These are phyloP conservation scores for Megalops cyprinoides DNA, from an alignment of 2,797 vertebrate genomes.

Conservation along the genomic window DNA sequence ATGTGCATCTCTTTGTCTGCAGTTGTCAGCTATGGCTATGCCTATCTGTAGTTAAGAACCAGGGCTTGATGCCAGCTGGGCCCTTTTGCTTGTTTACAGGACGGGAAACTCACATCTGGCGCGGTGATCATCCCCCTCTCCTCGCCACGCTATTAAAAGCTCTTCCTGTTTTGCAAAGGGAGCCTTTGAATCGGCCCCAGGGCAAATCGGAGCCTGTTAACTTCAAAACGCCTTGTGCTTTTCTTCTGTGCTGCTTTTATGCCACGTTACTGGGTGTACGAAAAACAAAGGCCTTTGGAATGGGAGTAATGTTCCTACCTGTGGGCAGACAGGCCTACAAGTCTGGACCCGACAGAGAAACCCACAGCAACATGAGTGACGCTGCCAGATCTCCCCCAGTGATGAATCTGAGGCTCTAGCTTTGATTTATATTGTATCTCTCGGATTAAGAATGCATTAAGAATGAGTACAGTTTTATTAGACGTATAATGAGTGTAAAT, in stretches of 20 bases:
- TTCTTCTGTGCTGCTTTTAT: not conserved
- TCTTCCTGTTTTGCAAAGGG: slow-evolving; percentile 15
- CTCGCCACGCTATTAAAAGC: not conserved
- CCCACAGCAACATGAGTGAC: not conserved
- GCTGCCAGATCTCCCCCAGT: not conserved
- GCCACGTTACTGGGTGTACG: not conserved
- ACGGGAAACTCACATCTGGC: slow-evolving; percentile 30
- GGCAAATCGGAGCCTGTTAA: slow-evolving; percentile 5
- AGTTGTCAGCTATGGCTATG: too few relatives aligned
- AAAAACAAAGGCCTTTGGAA: slow-evolving; percentile 14
- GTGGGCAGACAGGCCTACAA: not conserved
- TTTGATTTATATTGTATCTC: not conserved
- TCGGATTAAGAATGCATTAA: not conserved
- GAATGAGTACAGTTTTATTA: not conserved
- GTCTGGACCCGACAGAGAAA: not conserved
- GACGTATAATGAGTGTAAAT: not conserved
- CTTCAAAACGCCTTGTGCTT: not conserved
- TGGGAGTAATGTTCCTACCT: not conserved
- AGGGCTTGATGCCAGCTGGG: not conserved
- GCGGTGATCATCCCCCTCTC: not conserved
- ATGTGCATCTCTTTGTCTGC: too few relatives aligned
- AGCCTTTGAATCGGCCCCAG: not conserved
- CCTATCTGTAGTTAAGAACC: not conserved
- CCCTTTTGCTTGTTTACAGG: slow-evolving; percentile 32
- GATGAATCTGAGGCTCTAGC: not conserved